Percentiles rank a stretch among this genome's conserved stretches.
These are phyloP conservation scores for Microctenopoma steveboyesi DNA, from an alignment of 2,797 vertebrate species.

Conservation along the genomic window DNA sequence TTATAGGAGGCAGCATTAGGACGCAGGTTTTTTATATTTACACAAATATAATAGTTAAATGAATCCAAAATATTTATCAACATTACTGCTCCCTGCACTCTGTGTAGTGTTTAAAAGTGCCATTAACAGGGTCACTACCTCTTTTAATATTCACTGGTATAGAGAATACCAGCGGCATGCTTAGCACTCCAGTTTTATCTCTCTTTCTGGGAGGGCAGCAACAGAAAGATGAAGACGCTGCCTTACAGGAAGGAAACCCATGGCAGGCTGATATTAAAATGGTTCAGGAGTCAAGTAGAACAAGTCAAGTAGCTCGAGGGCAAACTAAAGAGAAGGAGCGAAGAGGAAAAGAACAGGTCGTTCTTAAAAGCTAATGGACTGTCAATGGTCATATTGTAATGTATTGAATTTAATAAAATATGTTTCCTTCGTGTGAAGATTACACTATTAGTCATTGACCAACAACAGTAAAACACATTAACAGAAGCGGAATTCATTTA, in stretches of 20 bases:
- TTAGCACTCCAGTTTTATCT: constrained; percentile 46
- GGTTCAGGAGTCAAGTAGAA: constrained; percentile 84
- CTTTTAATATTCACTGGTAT: constrained; percentile 48
- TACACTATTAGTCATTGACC: constrained; percentile 49
- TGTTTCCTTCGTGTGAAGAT: constrained; percentile 50
- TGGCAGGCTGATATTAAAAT: constrained; percentile 80
- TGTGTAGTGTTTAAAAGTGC: constrained; percentile 31
- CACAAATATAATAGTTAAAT: constrained; percentile 27
- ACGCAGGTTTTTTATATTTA: constrained; percentile 12
- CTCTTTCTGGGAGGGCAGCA: constrained; percentile 55
- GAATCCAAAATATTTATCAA: constrained; percentile 34
- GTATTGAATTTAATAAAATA: constrained; percentile 67
- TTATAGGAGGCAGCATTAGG: background rate
- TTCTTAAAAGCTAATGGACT: constrained; percentile 80
- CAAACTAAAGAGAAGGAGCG: constrained; percentile 65
- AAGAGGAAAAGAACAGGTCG: constrained; percentile 68
- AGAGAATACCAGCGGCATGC: constrained; percentile 29
- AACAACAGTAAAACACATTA: constrained; percentile 12
- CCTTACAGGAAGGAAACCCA: constrained; percentile 74
- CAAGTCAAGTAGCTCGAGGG: constrained; percentile 78
- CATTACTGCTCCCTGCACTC: constrained; percentile 8
- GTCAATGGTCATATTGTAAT: constrained; percentile 72
- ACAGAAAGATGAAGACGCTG: constrained; percentile 67
- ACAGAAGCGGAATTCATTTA: background rate
- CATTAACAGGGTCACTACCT: constrained; percentile 59